A percentile compares a stretch with the other conserved stretches of the same genome.
phyloP scores from a whole-genome alignment of 2,113 vertebrate species.

The Symphodus melops region DNA sequence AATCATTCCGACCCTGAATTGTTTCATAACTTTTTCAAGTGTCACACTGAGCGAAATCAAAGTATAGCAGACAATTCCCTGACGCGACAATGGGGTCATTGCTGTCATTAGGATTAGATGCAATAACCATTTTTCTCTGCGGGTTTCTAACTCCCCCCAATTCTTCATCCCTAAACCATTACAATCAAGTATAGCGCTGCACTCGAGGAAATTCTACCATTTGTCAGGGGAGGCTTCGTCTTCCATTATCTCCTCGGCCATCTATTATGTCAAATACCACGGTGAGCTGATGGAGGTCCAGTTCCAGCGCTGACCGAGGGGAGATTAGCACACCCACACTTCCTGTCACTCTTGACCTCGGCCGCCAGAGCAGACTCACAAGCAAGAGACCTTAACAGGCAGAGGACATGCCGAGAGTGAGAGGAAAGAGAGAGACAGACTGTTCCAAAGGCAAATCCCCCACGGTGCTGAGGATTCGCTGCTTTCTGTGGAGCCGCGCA shows the following conservation, averaged over 20 bases:
- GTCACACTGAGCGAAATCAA: slow-evolving; percentile 44
- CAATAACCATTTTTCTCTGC: slow-evolving; percentile 63
- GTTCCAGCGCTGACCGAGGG: slow-evolving; percentile 31
- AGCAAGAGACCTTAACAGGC: slow-evolving; percentile 11
- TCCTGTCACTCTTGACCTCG: slow-evolving; percentile 66
- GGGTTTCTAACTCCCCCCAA: slow-evolving; percentile 22
- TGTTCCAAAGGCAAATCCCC: slow-evolving; percentile 44
- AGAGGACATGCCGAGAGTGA: slow-evolving; percentile 18
- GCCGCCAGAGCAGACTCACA: slow-evolving; percentile 36
- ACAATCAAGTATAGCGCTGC: slow-evolving; percentile 39
- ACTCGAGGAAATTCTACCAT: slow-evolving; percentile 57
- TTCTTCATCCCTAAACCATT: slow-evolving; percentile 54
- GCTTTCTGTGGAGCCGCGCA: slow-evolving; percentile 4
- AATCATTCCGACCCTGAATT: slow-evolving; percentile 56
- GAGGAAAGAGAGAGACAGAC: slow-evolving; percentile 11
- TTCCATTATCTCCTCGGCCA: slow-evolving; percentile 54
- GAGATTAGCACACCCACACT: slow-evolving; percentile 63
- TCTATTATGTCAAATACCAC: slow-evolving; percentile 62
- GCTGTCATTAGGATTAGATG: slow-evolving; percentile 70
- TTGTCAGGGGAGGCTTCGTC: slow-evolving; percentile 49
- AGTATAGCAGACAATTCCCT: slow-evolving; percentile 49
- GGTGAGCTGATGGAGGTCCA: slow-evolving; percentile 54
- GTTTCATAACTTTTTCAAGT: slow-evolving; percentile 56
- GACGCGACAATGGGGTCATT: slow-evolving; percentile 50
- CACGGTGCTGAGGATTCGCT: background rate